Conservation (phyloP, 2,888 invertebrate species). For the Drosophila maculinotata region DNA sequence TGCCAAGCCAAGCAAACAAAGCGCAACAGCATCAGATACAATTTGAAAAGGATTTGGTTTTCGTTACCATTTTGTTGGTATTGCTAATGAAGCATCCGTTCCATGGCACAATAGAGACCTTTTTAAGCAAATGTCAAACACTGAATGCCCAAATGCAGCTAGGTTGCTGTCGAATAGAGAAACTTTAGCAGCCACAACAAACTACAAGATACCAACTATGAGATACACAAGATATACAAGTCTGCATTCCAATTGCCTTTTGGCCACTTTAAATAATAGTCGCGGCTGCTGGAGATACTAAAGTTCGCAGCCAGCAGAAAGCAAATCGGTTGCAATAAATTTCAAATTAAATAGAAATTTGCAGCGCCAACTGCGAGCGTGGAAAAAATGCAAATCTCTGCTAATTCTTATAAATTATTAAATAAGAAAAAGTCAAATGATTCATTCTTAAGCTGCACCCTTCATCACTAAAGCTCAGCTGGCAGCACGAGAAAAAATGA, state of each 20-base stretch:
- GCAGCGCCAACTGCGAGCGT: conserved; percentile 51
- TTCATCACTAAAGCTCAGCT: conserved; percentile 81
- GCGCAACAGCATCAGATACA: conserved; percentile 28
- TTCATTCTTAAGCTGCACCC: conserved; percentile 81
- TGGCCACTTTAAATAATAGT: conserved; percentile 48
- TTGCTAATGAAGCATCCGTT: conserved; percentile 65
- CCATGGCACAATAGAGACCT: conserved; percentile 2
- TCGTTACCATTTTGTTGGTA: conserved; percentile 21
- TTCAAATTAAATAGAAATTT: conserved; percentile 81
- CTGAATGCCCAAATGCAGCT: conserved; percentile 9
- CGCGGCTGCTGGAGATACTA: conserved; percentile 26
- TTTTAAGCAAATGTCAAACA: conserved; percentile 41
- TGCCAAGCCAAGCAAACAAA: conserved; percentile 16
- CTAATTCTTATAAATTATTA: conserved; percentile 81
- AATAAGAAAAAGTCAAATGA: conserved; percentile 82
- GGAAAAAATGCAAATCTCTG: conserved; percentile 80
- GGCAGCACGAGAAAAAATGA: conserved; percentile 66
- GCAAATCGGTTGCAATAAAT: conserved; percentile 76
- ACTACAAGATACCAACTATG: conserved; percentile 13
- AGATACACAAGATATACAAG: conserved; percentile 34
- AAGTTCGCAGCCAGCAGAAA: conserved; percentile 27
- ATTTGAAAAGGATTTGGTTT: conserved; percentile 42
- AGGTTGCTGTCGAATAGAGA: too few relatives aligned
- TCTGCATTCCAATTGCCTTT: conserved; percentile 46
- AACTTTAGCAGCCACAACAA: conserved; percentile 41